phyloP scores from a whole-genome alignment of 2,888 invertebrate genomes.

The Onthophagus sagittarius region DNA sequence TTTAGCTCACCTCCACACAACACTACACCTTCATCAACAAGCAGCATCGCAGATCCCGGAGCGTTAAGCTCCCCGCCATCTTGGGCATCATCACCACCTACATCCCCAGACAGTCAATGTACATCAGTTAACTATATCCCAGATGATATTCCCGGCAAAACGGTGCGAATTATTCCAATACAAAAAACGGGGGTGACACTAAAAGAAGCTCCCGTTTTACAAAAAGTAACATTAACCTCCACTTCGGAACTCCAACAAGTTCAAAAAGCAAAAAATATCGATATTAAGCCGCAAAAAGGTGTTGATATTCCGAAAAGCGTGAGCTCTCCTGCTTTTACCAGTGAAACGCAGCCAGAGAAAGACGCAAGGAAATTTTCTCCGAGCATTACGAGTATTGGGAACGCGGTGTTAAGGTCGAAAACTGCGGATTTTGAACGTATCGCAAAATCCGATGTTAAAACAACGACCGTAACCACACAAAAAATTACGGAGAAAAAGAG shows the following conservation, averaged over 20 bases:
- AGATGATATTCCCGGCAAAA: constrained; percentile 43
- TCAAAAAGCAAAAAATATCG: constrained; percentile 35
- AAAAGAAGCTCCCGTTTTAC: constrained; percentile 44
- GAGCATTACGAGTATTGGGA: constrained; percentile 63
- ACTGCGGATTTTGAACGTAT: constrained; percentile 66
- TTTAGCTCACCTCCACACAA: constrained; percentile 54
- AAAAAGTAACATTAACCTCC: constrained; percentile 60
- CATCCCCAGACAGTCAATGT: constrained; percentile 55
- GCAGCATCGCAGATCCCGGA: constrained; percentile 45
- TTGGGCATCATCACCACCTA: constrained; percentile 58
- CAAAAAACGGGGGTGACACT: constrained; percentile 35
- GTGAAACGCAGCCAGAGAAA: constrained; percentile 23
- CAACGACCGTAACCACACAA: constrained; percentile 31
- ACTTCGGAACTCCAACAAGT: constrained; percentile 50
- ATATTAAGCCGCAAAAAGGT: constrained; percentile 13
- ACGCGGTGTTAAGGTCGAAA: constrained; percentile 62
- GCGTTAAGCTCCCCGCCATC: constrained; percentile 54
- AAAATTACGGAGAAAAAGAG: constrained; percentile 54
- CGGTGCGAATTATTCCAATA: constrained; percentile 24
- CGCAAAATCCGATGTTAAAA: constrained; percentile 53
- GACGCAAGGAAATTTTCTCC: constrained; percentile 50
- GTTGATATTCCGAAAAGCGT: constrained; percentile 36
- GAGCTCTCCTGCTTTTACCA: constrained; percentile 32
- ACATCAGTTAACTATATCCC: constrained; percentile 55
- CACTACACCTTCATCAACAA: constrained; percentile 44